A percentile compares a stretch with the other conserved stretches of the same genome.
phyloP scores from a whole-genome alignment of 2,888 invertebrate genomes.

The Liodrosophila aerea region DNA sequence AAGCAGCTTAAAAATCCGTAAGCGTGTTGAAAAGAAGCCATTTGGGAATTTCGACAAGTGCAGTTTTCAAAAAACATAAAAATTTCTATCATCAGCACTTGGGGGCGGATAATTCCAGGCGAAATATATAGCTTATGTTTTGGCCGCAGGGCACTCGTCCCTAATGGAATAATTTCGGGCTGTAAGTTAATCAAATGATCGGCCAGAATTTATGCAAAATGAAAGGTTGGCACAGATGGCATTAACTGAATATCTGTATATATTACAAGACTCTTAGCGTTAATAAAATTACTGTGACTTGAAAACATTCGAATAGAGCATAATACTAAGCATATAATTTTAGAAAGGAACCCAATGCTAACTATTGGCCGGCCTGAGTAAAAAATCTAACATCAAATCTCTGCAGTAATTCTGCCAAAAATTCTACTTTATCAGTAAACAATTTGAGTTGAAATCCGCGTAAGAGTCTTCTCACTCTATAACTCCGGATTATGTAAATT shows the following conservation, averaged over 20 bases:
- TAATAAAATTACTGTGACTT: too few species aligned
- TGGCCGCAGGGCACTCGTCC: slow-evolving; percentile 58
- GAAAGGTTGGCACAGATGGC: slow-evolving; percentile 31
- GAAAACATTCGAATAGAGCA: too few species aligned
- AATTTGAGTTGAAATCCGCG: neutral
- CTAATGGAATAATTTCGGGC: slow-evolving; percentile 69
- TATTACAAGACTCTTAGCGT: too few species aligned
- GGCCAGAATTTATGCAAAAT: slow-evolving; percentile 13
- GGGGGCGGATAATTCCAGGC: slow-evolving; percentile 36
- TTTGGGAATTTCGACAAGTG: slow-evolving; percentile 80
- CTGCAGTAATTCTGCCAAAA: neutral
- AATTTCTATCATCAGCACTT: slow-evolving; percentile 5
- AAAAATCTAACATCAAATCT: too few species aligned
- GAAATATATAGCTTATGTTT: slow-evolving; percentile 47
- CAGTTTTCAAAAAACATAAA: slow-evolving; percentile 29
- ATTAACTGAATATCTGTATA: too few species aligned
- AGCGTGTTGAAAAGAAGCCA: slow-evolving; percentile 77
- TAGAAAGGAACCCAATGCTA: too few species aligned
- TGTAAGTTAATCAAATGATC: slow-evolving; percentile 60
- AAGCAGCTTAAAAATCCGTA: slow-evolving; percentile 77
- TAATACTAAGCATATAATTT: too few species aligned
- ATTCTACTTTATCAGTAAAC: neutral
- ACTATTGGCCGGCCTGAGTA: too few species aligned
- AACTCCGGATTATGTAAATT: slow-evolving; percentile 38
- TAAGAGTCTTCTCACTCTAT: slow-evolving; percentile 30